Conservation (phyloP, 2,113 vertebrate species). For the Boulengeromyrus knoepffleri region DNA sequence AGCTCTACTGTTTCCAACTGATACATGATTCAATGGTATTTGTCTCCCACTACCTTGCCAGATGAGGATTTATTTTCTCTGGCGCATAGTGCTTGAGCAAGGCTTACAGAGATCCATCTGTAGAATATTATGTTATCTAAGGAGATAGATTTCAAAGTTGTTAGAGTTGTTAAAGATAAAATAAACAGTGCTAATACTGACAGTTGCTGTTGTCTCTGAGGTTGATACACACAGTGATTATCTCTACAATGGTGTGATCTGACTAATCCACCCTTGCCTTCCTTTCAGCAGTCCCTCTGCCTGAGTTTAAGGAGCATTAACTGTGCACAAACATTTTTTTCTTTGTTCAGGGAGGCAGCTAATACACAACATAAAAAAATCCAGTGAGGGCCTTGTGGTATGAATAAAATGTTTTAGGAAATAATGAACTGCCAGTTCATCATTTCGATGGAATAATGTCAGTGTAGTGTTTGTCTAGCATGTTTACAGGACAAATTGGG, state of each 20-base stretch:
- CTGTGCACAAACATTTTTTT: neutral
- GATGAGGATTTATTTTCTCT: constrained; percentile 5
- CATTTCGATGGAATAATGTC: neutral
- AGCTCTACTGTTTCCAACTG: neutral
- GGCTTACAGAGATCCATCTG: neutral
- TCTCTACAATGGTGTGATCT: neutral
- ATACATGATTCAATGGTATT: neutral
- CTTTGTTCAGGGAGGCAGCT: neutral
- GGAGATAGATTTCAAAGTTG: neutral
- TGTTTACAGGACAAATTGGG: neutral
- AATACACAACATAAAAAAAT: neutral
- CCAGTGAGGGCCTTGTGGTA: neutral
- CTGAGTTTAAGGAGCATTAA: constrained; percentile 16
- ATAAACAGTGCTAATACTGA: neutral
- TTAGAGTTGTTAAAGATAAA: neutral
- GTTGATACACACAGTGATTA: neutral
- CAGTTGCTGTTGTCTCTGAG: neutral
- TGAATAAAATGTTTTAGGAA: neutral
- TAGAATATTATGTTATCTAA: neutral
- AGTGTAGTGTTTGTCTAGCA: neutral
- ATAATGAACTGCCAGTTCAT: neutral
- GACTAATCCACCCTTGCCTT: neutral
- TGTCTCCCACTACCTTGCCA: neutral
- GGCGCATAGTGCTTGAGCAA: neutral
- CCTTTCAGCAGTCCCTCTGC: neutral